Evolutionary conservation across 2,113 vertebrate genomes (phyloP).

Genomic region (Panthera uncia): DNA sequence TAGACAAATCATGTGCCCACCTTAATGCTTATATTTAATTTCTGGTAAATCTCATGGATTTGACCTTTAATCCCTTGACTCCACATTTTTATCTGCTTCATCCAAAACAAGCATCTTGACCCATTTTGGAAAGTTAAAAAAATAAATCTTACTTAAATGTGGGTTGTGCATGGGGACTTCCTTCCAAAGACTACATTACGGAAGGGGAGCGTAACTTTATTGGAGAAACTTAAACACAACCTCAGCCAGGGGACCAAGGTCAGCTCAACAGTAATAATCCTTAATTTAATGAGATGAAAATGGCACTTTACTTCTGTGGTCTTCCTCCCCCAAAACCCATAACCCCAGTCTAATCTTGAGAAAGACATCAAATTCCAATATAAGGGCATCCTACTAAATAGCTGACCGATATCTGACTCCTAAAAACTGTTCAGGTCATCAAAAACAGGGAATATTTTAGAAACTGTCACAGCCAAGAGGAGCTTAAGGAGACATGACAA

Average conservation of each 20-base stretch:
- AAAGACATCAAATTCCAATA: background rate
- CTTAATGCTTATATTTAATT: slow-evolving; percentile 92
- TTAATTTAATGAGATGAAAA: background rate
- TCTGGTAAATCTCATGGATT: slow-evolving; percentile 94
- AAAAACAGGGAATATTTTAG: background rate
- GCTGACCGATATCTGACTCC: background rate
- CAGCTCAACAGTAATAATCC: background rate
- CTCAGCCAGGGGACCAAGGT: background rate
- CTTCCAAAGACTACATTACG: background rate
- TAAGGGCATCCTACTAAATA: background rate
- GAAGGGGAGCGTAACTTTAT: background rate
- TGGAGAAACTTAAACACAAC: background rate
- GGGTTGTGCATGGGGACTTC: background rate
- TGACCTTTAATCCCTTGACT: slow-evolving; percentile 95
- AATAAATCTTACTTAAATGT: background rate
- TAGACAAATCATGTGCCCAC: slow-evolving; percentile 41
- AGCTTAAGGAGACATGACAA: background rate
- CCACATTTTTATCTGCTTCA: slow-evolving; percentile 93
- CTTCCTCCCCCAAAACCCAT: background rate
- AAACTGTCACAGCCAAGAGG: background rate
- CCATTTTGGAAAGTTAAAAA: slow-evolving; percentile 86
- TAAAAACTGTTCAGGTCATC: background rate
- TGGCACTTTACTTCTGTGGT: background rate
- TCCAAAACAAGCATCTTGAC: slow-evolving; percentile 96
- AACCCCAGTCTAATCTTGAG: background rate